Evolutionary conservation across 2,113 vertebrate genomes (phyloP), one percentile per base, ranked within the genome.

Genomic region (Clarias magur): DNA sequence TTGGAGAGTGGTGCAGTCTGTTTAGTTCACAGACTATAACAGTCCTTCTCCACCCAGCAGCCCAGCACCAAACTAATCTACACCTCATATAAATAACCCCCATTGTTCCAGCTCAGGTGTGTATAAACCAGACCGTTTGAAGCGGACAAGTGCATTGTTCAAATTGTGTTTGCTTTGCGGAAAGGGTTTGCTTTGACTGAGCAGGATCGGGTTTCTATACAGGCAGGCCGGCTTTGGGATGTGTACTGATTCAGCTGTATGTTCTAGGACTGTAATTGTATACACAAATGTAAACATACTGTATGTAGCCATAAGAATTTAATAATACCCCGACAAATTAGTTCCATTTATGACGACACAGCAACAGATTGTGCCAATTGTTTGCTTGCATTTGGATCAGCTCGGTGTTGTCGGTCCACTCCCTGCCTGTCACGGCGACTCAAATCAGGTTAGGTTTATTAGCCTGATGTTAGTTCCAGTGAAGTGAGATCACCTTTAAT

Each of bases 391-490:
- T 56, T 75, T 86, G 82, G 76, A 60, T 38, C 34, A 68, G 79
- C n/a, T 53, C 25, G 17, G 25, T 56, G 60, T 68, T 72, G 19
- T 73, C 48, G 25, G 65, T 63, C 59, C 63, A 84, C 83, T 89
- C 80, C 73, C 34, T 86, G 67, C 42, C 82, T 87, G 88, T 90
- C 86, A 89, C 15, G 76, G 38, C 53, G 54, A 78, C 60, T 89
- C 56, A 86, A 75, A 89, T 88, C 88, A 90, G 75, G 48, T 48
- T 34, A 25, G 83, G 30, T 86, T 86, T 88, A 90, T 90, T 86
- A 88, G 84, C 56, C 34, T 82, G 84, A 82, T 27, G 25, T 53
- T 34, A 27, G 54, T 80, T 83, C 82, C 89, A 85, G 68, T 54
- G 68, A 11, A 54, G 79, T 68, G 85, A 84, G 65, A 53, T 86